These are phyloP conservation scores for Penaeus chinensis DNA, from an alignment of 1,140 invertebrate species.

Conservation along the genomic window DNA sequence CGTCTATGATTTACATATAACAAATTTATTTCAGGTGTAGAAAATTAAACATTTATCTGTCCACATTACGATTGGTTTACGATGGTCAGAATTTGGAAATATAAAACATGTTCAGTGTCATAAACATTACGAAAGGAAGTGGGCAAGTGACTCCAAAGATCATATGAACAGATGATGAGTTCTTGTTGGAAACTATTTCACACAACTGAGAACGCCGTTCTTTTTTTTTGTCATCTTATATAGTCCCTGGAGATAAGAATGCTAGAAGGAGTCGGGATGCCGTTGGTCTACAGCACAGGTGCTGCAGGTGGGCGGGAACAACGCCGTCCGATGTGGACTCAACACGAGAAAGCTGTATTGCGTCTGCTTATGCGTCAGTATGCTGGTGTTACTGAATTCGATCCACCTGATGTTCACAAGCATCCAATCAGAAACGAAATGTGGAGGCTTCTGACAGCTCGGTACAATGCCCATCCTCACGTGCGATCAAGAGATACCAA, in stretches of 20 bases:
- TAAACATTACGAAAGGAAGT: too few relatives aligned
- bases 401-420: conserved; percentile 60
- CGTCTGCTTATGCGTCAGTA: conserved; percentile 60
- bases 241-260: conserved; percentile 14
- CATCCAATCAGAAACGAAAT: conserved; percentile 62
- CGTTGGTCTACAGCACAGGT: conserved; percentile 42
- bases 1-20: too few relatives aligned
- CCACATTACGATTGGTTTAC: too few relatives aligned
- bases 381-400: conserved; percentile 59
- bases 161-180: too few relatives aligned
- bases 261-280: conserved; percentile 58
- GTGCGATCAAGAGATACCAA: conserved; percentile 58
- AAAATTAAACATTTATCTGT: too few relatives aligned
- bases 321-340: conserved; percentile 62
- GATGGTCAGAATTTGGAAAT: too few relatives aligned
- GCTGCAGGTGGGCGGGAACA: conserved; percentile 53
- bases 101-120: too few relatives aligned
- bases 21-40: too few relatives aligned
- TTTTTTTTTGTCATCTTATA: neutral
- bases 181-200: neutral
- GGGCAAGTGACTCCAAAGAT: too few relatives aligned
- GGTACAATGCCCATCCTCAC: conserved; percentile 61
- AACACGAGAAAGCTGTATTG: conserved; percentile 59
- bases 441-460: conserved; percentile 57
- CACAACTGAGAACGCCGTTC: neutral